A percentile compares a stretch with the other conserved stretches of the same genome.
Evolutionary conservation across 2,113 vertebrate species (phyloP).

Genomic region (Mungos mungo): DNA sequence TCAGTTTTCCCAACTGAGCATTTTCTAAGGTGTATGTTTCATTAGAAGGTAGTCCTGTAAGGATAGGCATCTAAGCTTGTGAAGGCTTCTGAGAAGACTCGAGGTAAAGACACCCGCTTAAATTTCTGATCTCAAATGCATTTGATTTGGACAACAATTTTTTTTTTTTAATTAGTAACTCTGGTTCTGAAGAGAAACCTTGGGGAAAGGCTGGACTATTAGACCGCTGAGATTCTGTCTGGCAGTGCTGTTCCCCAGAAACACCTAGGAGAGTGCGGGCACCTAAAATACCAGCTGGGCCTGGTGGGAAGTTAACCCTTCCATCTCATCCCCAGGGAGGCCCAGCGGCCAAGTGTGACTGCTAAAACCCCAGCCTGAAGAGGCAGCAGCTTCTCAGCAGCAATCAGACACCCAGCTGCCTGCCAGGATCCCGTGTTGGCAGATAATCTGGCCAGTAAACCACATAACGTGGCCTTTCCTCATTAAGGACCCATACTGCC

Average conservation of each 20-base stretch:
- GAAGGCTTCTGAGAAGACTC: background rate
- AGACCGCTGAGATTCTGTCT: background rate
- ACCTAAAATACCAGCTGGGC: background rate
- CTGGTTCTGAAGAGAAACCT: background rate
- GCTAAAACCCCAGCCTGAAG: constrained; percentile 63
- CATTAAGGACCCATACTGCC: constrained; percentile 69
- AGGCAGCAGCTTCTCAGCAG: constrained; percentile 72
- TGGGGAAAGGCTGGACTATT: background rate
- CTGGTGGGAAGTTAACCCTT: constrained; percentile 50
- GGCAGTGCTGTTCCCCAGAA: background rate
- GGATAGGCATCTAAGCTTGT: background rate
- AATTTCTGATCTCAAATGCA: background rate
- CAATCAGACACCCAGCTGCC: constrained; percentile 52
- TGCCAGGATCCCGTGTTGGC: constrained; percentile 69
- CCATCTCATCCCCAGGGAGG: constrained; percentile 65
- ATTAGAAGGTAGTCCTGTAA: background rate
- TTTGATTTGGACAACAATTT: background rate
- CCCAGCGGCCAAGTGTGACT: constrained; percentile 56
- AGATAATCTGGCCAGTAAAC: constrained; percentile 78
- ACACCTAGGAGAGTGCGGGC: background rate
- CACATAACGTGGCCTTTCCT: constrained; percentile 66
- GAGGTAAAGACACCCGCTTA: background rate
- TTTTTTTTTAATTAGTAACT: background rate
- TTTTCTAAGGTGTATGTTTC: background rate
- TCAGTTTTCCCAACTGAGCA: background rate